Percentiles rank a stretch among this genome's conserved stretches.
Conservation (phyloP, 2,888 invertebrate species). For the Cylloceria caligata region DNA sequence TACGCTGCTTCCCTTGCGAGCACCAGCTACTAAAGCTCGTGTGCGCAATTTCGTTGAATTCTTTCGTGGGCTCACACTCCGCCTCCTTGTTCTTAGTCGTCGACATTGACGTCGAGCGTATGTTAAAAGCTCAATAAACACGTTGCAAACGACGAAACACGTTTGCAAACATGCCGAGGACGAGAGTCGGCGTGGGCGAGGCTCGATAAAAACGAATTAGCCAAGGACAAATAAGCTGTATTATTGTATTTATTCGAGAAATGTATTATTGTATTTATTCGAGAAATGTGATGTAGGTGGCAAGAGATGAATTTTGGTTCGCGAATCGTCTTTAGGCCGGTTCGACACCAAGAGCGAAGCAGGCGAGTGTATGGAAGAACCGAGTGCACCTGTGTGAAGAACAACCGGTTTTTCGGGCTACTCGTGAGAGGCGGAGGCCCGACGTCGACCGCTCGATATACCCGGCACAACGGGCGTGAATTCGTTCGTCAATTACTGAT, state of each 20-base stretch:
- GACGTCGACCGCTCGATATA: conserved; percentile 21
- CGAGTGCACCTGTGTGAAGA: conserved; percentile 76
- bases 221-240: conserved; percentile 1
- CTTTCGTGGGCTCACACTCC: conserved; percentile 34
- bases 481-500: conserved; percentile 60
- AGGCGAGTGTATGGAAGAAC: conserved; percentile 64
- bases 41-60: conserved; percentile 60
- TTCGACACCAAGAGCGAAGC: conserved; percentile 50
- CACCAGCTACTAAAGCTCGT: conserved; percentile 28
- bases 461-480: conserved; percentile 51
- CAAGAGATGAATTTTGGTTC: conserved; percentile 38
- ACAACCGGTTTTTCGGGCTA: conserved; percentile 78
- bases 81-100: conserved; percentile 42
- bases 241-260: conserved; percentile 35
- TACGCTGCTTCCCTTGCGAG: conserved; percentile 70
- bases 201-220: conserved; percentile 19
- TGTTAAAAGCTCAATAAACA: conserved; percentile 62
- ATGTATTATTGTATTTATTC: conserved; percentile 36
- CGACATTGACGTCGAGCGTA: conserved; percentile 16
- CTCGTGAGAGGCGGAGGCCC: conserved; percentile 64
- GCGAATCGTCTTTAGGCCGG: conserved; percentile 32
- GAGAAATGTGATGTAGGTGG: conserved; percentile 23
- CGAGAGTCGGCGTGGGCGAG: neutral
- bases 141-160: conserved; percentile 1
- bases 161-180: conserved; percentile 32